These are phyloP conservation scores for Platichthys flesus DNA, from an alignment of 2,113 vertebrate genomes.

Conservation along the genomic window DNA sequence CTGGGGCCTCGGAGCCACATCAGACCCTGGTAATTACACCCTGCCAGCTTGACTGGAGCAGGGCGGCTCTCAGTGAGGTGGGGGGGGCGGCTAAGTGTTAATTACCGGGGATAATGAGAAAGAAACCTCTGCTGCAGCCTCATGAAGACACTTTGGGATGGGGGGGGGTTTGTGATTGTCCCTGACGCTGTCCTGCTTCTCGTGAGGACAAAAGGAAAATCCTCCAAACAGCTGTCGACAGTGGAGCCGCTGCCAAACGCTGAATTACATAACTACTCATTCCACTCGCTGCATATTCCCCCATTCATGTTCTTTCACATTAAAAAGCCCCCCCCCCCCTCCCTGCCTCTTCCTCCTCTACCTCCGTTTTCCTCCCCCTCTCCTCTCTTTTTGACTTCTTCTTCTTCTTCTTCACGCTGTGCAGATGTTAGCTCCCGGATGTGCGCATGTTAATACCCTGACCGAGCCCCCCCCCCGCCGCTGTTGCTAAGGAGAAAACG, in stretches of 20 bases:
- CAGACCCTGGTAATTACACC: constrained; percentile 65
- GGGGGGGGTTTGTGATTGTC: constrained; percentile 1
- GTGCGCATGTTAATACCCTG: constrained; percentile 64
- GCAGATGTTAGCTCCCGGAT: constrained; percentile 74
- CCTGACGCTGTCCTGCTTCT: constrained; percentile 20
- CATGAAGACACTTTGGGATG: constrained; percentile 32
- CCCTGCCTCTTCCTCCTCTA: too few relatives aligned
- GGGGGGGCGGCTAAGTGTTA: constrained; percentile 15
- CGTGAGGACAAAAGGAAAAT: constrained; percentile 54
- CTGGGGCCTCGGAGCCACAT: constrained; percentile 53
- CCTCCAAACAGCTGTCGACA: constrained; percentile 64
- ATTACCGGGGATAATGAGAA: constrained; percentile 5
- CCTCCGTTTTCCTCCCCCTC: background rate
- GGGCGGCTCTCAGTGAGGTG: constrained; percentile 39
- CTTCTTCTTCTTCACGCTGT: constrained; percentile 37
- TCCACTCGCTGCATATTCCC: constrained; percentile 33
- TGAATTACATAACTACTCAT: constrained; percentile 53
- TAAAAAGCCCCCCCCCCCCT: background rate
- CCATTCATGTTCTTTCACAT: constrained; percentile 50
- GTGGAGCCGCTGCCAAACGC: constrained; percentile 40
- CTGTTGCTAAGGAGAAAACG: constrained; percentile 82
- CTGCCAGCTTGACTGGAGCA: constrained; percentile 50
- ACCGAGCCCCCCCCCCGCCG: constrained; percentile 38
- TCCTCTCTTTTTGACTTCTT: constrained; percentile 34
- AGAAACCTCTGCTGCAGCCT: background rate